phyloP scores from a whole-genome alignment of 2,797 vertebrate genomes.

The Apodemus agrarius region DNA sequence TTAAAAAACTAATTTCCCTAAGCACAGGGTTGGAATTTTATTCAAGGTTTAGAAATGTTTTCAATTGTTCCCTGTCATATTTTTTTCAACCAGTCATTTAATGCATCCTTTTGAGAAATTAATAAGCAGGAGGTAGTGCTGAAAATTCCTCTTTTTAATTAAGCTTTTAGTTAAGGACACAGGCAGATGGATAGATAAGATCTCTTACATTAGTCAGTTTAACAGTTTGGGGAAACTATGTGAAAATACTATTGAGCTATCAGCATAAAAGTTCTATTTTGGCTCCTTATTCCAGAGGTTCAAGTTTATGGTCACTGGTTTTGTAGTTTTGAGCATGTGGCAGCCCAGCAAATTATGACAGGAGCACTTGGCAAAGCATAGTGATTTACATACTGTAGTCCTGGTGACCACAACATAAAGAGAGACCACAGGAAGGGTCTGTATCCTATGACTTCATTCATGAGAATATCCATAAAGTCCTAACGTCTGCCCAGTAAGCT shows the following conservation, averaged over 20 bases:
- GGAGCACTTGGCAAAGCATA: neutral
- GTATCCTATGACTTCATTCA: neutral
- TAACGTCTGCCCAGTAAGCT: neutral
- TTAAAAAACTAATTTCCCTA: conserved; percentile 15
- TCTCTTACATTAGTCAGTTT: neutral
- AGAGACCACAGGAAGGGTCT: neutral
- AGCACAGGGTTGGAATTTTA: neutral
- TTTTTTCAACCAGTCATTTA: neutral
- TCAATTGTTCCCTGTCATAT: neutral
- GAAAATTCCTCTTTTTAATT: neutral
- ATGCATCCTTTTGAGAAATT: neutral
- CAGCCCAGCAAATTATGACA: too few relatives aligned
- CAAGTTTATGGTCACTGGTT: neutral
- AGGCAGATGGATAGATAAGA: neutral
- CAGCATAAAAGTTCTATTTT: neutral
- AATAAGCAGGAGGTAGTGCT: neutral
- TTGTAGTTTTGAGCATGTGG: too few relatives aligned
- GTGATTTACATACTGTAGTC: neutral
- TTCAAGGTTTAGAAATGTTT: neutral
- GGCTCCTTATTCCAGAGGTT: neutral
- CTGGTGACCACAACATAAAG: neutral
- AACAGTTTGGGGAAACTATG: neutral
- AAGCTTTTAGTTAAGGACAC: neutral
- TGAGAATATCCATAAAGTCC: neutral
- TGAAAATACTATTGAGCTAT: neutral